Base-by-base conservation (phyloP, 2,888 invertebrate genomes). In the Cheilosia vulpina region DNA sequence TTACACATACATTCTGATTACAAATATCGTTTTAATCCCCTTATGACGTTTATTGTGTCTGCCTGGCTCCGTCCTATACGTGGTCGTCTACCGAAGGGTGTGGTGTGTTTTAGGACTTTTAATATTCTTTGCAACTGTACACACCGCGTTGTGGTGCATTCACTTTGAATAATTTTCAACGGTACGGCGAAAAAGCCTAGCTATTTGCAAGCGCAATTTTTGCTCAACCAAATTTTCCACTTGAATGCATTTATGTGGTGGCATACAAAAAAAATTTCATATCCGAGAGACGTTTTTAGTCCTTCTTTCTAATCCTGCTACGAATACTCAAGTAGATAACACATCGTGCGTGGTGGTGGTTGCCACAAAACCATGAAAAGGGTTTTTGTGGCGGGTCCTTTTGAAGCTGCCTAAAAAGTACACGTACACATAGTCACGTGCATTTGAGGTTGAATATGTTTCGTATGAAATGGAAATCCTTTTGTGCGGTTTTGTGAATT, bases 11-110 rank as follows among this genome's bases (percentile, higher is more conserved):
- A 75, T 79, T 84, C 69, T 84, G 84, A 80, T 84, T 80, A 84
- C 80, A 84, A 76, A 84, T 84, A 75, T 80, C 84, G 84, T 76
- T 84, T 84, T 84, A 84, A 84, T 79, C 84, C 80, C 80, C 75
- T 84, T 84, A 75, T 80, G 80, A 79, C 79, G 80, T 75, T 76
- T 75, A 80, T 84, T 80, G 80, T 80, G 80, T 80, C 84, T 83
- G 73, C 62, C 50, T 24, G 45, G 47, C 52, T 45, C 27, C 27
- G 6, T 27, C 34, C 13, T 17, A n/a, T 27, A n/a, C 43, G 43
- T n/a, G 38, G 45, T 53, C n/a, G 63, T 43, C 38, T 19, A 13
- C 17, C 9, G 15, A 38, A 27, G 50, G 41, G 68, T 55, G 50
- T 45, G 57, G 21, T 43, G 17, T 73, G 66, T 24, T 52, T 34